Evolutionary conservation across 1,140 invertebrate species (phyloP), one percentile per base, ranked within the genome.

Genomic region (Planococcus citri): DNA sequence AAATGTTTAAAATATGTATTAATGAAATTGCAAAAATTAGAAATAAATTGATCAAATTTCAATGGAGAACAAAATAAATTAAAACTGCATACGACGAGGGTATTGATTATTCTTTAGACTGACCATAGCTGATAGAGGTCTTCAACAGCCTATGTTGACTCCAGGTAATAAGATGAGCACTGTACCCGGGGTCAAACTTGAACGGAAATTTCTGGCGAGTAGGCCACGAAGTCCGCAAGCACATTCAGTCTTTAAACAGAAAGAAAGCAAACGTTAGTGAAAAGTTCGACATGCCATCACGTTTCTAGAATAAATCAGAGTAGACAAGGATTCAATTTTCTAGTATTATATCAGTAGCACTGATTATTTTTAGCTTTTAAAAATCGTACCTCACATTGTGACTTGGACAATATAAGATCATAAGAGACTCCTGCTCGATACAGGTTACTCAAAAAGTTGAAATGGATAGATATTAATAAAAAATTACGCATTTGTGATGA

Each of bases 71-170:
- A 64, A 64, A 25, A 64, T 64, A 17, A 64, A 10, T 68, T 92
- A 99, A 83, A 99, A 99, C 75, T 89, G 88, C 88, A 99, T 86
- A 78, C 91, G 87, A 81, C 99, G 97, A 72, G 96, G 95, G 80
- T 88, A 97, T 79, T 98, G 91, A 77, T 89, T 91, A 76, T 92
- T 97, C 77, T 88, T 85, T 67, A 99, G 82, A 29, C 89, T 89
- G 81, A 98, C 99, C 83, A 91, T 88, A 33, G 94, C 84, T 73
- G 88, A 87, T 74, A 99, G 83, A 81, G 60, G 92, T 86, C 78
- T 97, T 98, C 24, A 99, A 80, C 29, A 92, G 79, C 95, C 96
- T 76, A 94, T 92, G 76, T 98, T 94, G 71, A 86, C 82, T 68
- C 97, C 97, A 77, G 95, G 95, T 71, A 99, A 81, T 71, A 99